Percentiles rank a stretch among this genome's conserved stretches.
Evolutionary conservation across 2,888 invertebrate species (phyloP).

Genomic region (Trichopoda pennipes): DNA sequence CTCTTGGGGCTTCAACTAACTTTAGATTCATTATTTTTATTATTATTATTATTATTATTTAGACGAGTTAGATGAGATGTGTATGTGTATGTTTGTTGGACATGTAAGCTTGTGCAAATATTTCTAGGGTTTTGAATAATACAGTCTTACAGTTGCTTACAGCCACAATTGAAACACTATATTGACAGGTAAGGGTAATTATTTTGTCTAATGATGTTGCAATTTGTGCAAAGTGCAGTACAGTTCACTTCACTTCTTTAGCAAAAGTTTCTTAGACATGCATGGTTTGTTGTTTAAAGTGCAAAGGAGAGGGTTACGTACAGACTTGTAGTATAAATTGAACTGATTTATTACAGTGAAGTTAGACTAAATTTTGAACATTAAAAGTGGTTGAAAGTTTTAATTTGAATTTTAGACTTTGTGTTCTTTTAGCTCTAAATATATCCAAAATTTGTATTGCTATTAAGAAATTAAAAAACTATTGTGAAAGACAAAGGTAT

Average conservation of each 20-base stretch:
- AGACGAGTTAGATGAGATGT: constrained; percentile 59
- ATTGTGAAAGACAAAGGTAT: too few species aligned
- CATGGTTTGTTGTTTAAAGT: neutral
- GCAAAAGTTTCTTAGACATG: constrained; percentile 29
- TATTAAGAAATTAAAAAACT: too few species aligned
- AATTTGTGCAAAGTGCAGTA: constrained; percentile 56
- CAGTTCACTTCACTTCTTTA: constrained; percentile 40
- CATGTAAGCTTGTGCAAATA: constrained; percentile 3
- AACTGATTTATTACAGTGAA: neutral
- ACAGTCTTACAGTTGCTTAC: constrained; percentile 37
- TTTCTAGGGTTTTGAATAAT: constrained; percentile 10
- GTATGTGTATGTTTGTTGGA: constrained; percentile 2
- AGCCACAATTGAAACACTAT: constrained; percentile 56
- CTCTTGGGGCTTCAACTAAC: constrained; percentile 56
- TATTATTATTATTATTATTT: constrained; percentile 60
- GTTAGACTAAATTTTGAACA: too few species aligned
- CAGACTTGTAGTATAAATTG: neutral
- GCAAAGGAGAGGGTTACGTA: neutral
- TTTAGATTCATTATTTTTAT: constrained; percentile 57
- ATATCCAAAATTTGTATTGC: too few species aligned
- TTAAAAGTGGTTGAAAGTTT: too few species aligned
- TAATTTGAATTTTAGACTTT: too few species aligned
- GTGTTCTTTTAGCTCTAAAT: too few species aligned
- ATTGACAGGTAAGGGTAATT: constrained; percentile 65
- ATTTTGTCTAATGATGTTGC: constrained; percentile 67